phyloP scores from a whole-genome alignment of 2,797 vertebrate species.

The Holocentrus rufus region DNA sequence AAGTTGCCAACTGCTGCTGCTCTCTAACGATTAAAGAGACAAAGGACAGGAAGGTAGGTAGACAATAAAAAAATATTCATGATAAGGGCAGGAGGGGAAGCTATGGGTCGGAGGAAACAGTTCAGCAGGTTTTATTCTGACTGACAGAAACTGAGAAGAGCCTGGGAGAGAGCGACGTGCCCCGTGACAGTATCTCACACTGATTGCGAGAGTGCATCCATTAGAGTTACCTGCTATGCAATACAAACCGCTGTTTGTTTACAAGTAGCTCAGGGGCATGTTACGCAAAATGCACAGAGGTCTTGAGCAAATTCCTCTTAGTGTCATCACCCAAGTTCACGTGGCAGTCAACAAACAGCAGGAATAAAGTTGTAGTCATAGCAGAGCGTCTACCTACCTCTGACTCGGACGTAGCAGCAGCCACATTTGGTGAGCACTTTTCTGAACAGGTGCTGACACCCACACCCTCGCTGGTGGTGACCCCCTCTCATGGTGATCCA shows the following conservation, averaged over 20 bases:
- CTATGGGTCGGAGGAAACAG: background rate
- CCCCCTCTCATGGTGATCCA: slow-evolving; percentile 86
- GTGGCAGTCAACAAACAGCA: background rate
- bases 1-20: background rate
- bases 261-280: background rate
- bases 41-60: background rate
- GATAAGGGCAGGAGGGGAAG: background rate
- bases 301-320: background rate
- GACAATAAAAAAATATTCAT: background rate
- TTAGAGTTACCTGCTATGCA: background rate
- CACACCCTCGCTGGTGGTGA: slow-evolving; percentile 83
- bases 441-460: slow-evolving; percentile 88
- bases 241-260: background rate
- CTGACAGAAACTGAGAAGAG: background rate
- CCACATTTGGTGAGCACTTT: slow-evolving; percentile 90
- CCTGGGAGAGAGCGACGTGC: background rate
- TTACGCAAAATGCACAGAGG: background rate
- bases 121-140: background rate
- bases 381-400: slow-evolving; percentile 81
- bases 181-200: background rate
- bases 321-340: background rate
- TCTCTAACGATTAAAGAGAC: background rate
- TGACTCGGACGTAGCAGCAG: slow-evolving; percentile 85
- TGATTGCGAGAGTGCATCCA: no score
- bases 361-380: background rate